Conservation (phyloP, 2,888 invertebrate species). For the Eudasyphora cyanicolor region DNA sequence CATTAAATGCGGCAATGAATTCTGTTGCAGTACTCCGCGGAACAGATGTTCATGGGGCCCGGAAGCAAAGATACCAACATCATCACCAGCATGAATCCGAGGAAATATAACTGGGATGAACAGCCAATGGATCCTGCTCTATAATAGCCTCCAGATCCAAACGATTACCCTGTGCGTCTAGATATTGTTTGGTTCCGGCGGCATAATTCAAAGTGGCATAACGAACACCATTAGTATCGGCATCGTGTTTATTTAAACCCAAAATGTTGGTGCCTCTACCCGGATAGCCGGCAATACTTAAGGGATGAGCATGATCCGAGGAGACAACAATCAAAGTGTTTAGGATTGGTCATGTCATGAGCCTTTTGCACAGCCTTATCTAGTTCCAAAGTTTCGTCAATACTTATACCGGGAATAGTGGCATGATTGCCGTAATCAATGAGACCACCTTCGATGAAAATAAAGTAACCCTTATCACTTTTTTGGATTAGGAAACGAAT, state of each 20-base stretch:
- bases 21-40: conserved; percentile 88
- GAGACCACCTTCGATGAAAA: conserved; percentile 85
- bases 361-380: conserved; percentile 86
- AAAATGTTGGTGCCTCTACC: conserved; percentile 81
- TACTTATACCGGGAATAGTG: conserved; percentile 83
- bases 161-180: conserved; percentile 71
- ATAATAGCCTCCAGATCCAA: conserved; percentile 65
- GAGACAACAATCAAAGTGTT: conserved; percentile 89
- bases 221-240: conserved; percentile 79
- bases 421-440: conserved; percentile 90
- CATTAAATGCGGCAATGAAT: no score
- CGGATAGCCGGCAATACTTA: conserved; percentile 88
- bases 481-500: no score
- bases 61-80: conserved; percentile 87
- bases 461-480: conserved; percentile 82
- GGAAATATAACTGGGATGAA: conserved; percentile 71
- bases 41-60: conserved; percentile 91
- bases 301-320: conserved; percentile 88
- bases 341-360: conserved; percentile 83
- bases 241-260: conserved; percentile 76
- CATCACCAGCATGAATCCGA: conserved; percentile 86
- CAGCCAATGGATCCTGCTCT: background rate
- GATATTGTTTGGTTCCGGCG: conserved; percentile 82
- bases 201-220: conserved; percentile 87
- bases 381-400: conserved; percentile 89